Percentiles rank a stretch among this genome's conserved stretches.
These are phyloP conservation scores for Amyelois transitella DNA, from an alignment of 1,140 invertebrate species.

Conservation along the genomic window DNA sequence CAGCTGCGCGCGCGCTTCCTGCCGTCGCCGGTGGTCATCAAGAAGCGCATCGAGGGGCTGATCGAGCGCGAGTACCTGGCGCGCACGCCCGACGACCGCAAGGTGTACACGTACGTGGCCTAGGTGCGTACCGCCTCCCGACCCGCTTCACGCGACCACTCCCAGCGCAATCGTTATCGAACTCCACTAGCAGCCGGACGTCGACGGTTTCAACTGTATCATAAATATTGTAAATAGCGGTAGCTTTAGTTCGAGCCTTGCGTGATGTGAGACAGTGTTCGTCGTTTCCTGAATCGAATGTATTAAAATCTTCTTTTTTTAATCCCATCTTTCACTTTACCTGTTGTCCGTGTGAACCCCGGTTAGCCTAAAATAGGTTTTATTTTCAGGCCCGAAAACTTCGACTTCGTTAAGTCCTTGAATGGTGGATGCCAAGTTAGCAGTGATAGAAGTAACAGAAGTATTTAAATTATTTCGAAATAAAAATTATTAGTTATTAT, in stretches of 20 bases:
- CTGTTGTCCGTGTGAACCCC: background rate
- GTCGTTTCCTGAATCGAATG: slow-evolving; percentile 24
- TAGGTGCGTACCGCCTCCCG: slow-evolving; percentile 73
- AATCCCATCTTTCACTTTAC: slow-evolving; percentile 21
- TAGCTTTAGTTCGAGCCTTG: slow-evolving; percentile 23
- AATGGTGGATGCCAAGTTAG: slow-evolving; percentile 57
- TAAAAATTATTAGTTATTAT: slow-evolving; percentile 56
- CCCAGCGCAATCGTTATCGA: background rate
- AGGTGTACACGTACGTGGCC: slow-evolving; percentile 94
- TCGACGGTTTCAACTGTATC: background rate
- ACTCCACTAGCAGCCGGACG: background rate
- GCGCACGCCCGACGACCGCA: slow-evolving; percentile 95
- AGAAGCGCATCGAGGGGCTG: slow-evolving; percentile 98
- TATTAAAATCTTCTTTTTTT: slow-evolving; percentile 37
- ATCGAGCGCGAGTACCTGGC: slow-evolving; percentile 99
- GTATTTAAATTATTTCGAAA: slow-evolving; percentile 72
- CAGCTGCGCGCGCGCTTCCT: slow-evolving; percentile 97
- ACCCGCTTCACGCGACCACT: background rate
- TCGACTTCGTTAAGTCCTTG: slow-evolving; percentile 45
- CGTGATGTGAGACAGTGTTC: slow-evolving; percentile 27
- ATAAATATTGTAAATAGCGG: slow-evolving; percentile 40
- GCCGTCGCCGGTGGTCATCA: slow-evolving; percentile 98
- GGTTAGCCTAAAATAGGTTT: slow-evolving; percentile 40
- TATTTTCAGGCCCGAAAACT: slow-evolving; percentile 57
- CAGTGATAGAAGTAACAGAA: slow-evolving; percentile 66